Evolutionary conservation across 2,888 invertebrate species (phyloP), one percentile per base, ranked within the genome.

Genomic region (Baronia brevicornis): DNA sequence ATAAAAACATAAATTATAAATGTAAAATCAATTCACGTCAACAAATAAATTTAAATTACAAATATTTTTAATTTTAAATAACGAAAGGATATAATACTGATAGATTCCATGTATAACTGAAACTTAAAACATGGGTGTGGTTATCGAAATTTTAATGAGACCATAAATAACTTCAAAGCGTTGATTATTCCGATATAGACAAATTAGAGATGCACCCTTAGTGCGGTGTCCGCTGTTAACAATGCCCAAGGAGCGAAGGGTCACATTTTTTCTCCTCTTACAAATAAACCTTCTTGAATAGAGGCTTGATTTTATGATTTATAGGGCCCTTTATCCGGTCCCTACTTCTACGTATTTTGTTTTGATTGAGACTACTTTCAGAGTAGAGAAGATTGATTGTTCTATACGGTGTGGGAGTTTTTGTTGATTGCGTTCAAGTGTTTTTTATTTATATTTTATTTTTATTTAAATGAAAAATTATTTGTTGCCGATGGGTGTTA

Each of bases 261-360:
- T 75, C 72, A 44, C 62, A 73, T 79, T 80, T 75, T 72, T 59
- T 57, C 50, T 54, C 58, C 38, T 46, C 66, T n/a, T n/a, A n/a
- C 63, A 70, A 74, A 78, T 72, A 71, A 71, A 79, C 71, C 73
- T 60, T 60, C 63, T 65, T 78, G 70, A 82, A 80, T 78, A 64
- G 73, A 57, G 57, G 60, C 75, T 64, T 82, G 82, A 82, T 82
- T 84, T 82, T 82, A 82, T 82, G 80, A 84, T 82, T 80, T 84
- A 84, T 84, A 73, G 63, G 60, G 51, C 65, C 74, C 69, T 79
- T 80, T 79, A 82, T 79, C 64, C 69, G 61, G 63, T 60, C 63
- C 53, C 64, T 63, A 68, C 71, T 74, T 68, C 78, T 66, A 57
- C 64, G 69, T 74, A 73, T 73, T 79, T 68, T 82, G 70, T 84